Evolutionary conservation across 2,797 vertebrate genomes (phyloP), one percentile per base, ranked within the genome.

Genomic region (Karalla daura): DNA sequence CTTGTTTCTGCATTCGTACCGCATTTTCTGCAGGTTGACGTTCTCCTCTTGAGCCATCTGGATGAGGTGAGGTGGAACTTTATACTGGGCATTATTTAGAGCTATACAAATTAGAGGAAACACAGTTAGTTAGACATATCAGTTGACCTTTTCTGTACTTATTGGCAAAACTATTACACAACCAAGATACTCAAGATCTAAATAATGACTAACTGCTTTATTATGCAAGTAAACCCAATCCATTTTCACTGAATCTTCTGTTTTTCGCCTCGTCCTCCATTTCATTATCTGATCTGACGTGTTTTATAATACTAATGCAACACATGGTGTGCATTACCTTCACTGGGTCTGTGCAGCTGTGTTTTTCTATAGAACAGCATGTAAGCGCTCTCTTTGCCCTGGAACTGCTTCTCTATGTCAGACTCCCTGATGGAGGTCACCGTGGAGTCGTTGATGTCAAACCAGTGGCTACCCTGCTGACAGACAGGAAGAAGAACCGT

Each of bases 321-420:
- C 51, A 56, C 15, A 40, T 21, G 12, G 17, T 70, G 40, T 63
- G 5, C 78, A 3, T 85, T 84, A 97, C 96, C 97, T 92, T 96
- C 94, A 10, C 62, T 61, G 0, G 96, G 96, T 64, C 98, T 94
- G 73, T 91, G 89, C 74, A 98, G 86, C 65, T 89, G 92, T 58
- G 93, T 91, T 86, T 96, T 96, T 65, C 98, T 95, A 84, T 98
- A 99, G 81, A 99, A 99, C 76, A 99, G 90, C 98, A 99, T 99
- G 91, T 99, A 99, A 63, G 98, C 97, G 25, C 97, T 98, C 90
- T 99, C 98, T 89, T 96, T 97, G 44, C 98, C 98, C 91, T 98
- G 95, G 83, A 98, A 99, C 69, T 98, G 97, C 84, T 96, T 97
- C 88, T 96, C 92, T 71, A 99, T 95, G 55, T 97, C 96, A 49